Conservation (phyloP, 2,797 vertebrate genomes). For the Hoplostethus atlanticus region DNA sequence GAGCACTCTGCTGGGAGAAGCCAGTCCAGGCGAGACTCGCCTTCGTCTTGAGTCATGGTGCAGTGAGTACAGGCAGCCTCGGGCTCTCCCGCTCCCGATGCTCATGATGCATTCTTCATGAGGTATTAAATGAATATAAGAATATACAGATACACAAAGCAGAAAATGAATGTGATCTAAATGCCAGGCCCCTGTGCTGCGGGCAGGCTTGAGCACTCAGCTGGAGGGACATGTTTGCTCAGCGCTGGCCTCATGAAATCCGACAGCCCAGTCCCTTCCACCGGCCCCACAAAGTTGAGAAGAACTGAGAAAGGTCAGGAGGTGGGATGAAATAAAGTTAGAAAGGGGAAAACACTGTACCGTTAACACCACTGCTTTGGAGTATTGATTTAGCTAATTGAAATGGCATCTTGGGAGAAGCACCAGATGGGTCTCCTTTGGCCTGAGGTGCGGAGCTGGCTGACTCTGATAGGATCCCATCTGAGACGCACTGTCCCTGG, state of each 20-base stretch:
- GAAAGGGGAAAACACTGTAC: slow-evolving; percentile 71
- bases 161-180: slow-evolving; percentile 80
- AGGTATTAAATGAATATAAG: slow-evolving; percentile 81
- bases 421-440: slow-evolving; percentile 79
- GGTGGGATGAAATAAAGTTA: slow-evolving; percentile 82
- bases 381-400: slow-evolving; percentile 86
- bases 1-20: slow-evolving; percentile 61
- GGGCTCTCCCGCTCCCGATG: slow-evolving; percentile 58
- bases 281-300: slow-evolving; percentile 69
- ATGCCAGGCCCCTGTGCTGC: slow-evolving; percentile 71
- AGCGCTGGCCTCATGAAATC: slow-evolving; percentile 82
- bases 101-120: slow-evolving; percentile 77
- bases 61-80: slow-evolving; percentile 65
- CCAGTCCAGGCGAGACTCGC: slow-evolving; percentile 57
- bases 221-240: slow-evolving; percentile 80
- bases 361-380: slow-evolving; percentile 62
- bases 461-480: slow-evolving; percentile 77
- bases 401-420: slow-evolving; percentile 80
- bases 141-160: slow-evolving; percentile 75
- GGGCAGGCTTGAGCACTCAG: slow-evolving; percentile 56
- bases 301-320: slow-evolving; percentile 78
- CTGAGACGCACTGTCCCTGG: slow-evolving; percentile 70
- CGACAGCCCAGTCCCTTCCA: slow-evolving; percentile 65
- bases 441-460: slow-evolving; percentile 76
- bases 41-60: slow-evolving; percentile 65